Evolutionary conservation across 2,888 invertebrate genomes (phyloP).

Genomic region (Drosophila colorata): DNA sequence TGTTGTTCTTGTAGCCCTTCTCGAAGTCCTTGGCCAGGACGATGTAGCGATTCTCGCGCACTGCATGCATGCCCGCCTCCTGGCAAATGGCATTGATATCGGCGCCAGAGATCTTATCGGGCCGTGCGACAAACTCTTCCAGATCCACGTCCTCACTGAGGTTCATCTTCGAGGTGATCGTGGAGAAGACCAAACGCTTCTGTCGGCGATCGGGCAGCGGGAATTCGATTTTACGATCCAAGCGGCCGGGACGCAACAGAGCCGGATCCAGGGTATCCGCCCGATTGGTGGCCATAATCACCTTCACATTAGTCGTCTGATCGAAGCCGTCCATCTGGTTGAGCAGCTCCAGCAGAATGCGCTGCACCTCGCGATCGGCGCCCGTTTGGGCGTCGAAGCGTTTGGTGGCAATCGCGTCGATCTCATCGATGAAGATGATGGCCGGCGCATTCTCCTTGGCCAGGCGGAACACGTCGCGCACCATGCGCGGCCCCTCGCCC

Average conservation of each 20-base stretch:
- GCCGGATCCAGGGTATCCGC: slow-evolving; percentile 99
- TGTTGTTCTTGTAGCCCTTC: slow-evolving; percentile 99
- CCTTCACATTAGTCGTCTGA: slow-evolving; percentile 99
- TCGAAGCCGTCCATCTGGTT: slow-evolving; percentile 99
- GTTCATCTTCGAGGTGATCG: slow-evolving; percentile 98
- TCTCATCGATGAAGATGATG: slow-evolving; percentile 99
- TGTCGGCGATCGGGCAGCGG: slow-evolving; percentile 95
- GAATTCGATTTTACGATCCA: slow-evolving; percentile 99
- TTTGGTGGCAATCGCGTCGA: slow-evolving; percentile 99
- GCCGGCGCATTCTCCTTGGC: slow-evolving; percentile 99
- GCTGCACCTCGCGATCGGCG: slow-evolving; percentile 98
- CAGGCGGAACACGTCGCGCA: slow-evolving; percentile 98
- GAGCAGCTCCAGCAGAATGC: slow-evolving; percentile 97
- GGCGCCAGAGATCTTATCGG: slow-evolving; percentile 99
- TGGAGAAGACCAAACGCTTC: slow-evolving; percentile 98
- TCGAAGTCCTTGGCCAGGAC: slow-evolving; percentile 99
- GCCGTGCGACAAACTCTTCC: slow-evolving; percentile 99
- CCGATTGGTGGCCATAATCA: slow-evolving; percentile 98
- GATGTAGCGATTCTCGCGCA: slow-evolving; percentile 98
- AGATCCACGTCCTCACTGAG: slow-evolving; percentile 99
- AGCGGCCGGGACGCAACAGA: slow-evolving; percentile 89
- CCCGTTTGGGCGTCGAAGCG: slow-evolving; percentile 99
- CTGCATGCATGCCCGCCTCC: slow-evolving; percentile 99
- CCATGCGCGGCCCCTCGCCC: slow-evolving; percentile 99
- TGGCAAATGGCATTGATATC: slow-evolving; percentile 99